Evolutionary conservation across 2,888 invertebrate species (phyloP).

Genomic region (Drosophila tanythrix): DNA sequence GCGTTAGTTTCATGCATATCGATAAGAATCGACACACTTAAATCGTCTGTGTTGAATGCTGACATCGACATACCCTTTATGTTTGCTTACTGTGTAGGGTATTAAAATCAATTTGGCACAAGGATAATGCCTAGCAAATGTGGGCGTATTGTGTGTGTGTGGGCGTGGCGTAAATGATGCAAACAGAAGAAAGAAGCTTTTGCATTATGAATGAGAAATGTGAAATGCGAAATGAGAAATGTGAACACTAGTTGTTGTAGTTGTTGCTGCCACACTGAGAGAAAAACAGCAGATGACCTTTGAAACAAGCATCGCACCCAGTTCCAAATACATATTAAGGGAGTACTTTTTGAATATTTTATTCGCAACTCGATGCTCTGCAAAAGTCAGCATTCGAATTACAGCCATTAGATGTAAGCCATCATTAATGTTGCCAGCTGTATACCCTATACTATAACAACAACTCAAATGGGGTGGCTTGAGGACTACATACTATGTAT

Average conservation of each 20-base stretch:
- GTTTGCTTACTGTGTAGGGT: not conserved
- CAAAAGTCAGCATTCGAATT: constrained; percentile 21
- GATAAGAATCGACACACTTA: not conserved
- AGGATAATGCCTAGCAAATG: constrained; percentile 60
- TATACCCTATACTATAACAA: constrained; percentile 4
- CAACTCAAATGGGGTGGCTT: not conserved
- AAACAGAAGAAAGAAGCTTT: constrained; percentile 30
- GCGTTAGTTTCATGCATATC: not conserved
- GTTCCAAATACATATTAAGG: constrained; percentile 22
- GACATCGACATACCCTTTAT: not conserved
- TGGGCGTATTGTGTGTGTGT: constrained; percentile 14
- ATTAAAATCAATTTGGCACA: constrained; percentile 73
- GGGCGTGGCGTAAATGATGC: constrained; percentile 38
- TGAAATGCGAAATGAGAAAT: constrained; percentile 10
- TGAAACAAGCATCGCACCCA: constrained; percentile 23
- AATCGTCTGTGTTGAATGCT: not conserved
- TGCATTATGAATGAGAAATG: constrained; percentile 55
- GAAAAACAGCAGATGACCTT: constrained; percentile 32
- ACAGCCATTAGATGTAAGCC: constrained; percentile 28
- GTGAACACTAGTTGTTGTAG: not conserved
- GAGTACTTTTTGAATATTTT: constrained; percentile 7
- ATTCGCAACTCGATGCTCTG: constrained; percentile 13
- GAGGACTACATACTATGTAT: not conserved
- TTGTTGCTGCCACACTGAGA: constrained; percentile 12
- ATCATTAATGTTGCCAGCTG: constrained; percentile 35